Conservation (phyloP, 2,113 vertebrate genomes). For the Passer domesticus region DNA sequence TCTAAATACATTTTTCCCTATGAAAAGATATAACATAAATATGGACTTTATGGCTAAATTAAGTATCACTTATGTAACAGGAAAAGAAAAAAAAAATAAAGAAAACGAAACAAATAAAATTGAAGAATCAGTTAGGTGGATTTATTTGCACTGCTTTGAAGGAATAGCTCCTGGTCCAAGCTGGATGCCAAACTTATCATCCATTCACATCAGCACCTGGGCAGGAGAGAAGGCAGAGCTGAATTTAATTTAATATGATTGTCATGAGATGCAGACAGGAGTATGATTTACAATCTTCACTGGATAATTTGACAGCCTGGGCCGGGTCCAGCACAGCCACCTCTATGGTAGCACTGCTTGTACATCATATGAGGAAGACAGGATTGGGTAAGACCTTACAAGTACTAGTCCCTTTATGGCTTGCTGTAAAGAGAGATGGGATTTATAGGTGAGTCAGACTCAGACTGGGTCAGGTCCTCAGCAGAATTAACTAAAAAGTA, state of each 20-base stretch:
- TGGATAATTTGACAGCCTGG: neutral
- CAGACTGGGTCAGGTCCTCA: neutral
- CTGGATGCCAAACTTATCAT: neutral
- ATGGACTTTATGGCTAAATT: neutral
- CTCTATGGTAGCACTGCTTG: neutral
- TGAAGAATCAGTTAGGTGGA: neutral
- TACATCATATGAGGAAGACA: neutral
- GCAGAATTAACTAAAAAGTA: neutral
- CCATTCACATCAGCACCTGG: neutral
- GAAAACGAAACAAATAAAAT: neutral
- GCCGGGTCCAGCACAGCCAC: neutral
- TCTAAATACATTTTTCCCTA: neutral
- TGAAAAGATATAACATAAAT: neutral
- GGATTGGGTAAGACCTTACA: neutral
- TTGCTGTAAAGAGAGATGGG: neutral
- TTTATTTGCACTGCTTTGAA: neutral
- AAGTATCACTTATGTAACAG: neutral
- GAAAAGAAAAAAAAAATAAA: neutral
- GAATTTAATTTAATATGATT: neutral
- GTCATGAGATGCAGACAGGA: fast-evolving
- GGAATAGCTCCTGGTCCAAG: neutral
- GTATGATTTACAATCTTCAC: neutral
- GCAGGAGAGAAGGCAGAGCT: neutral
- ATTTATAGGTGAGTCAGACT: neutral
- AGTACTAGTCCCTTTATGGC: neutral